A percentile compares a stretch with the other conserved stretches of the same genome.
Evolutionary conservation across 1,140 invertebrate species (phyloP).

Genomic region (Ceratina calcarata): DNA sequence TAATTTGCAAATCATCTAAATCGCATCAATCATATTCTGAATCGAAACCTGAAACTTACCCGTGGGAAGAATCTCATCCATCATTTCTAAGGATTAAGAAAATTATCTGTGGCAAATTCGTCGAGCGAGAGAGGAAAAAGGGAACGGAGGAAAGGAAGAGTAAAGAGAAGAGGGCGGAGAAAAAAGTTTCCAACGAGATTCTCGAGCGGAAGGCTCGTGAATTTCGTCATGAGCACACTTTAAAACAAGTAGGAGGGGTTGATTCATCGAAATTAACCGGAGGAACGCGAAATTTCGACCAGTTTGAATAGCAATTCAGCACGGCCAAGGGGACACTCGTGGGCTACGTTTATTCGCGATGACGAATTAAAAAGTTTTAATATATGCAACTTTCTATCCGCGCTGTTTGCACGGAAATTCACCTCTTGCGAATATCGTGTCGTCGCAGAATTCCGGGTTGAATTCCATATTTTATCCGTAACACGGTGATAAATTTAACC

Average conservation of each 20-base stretch:
- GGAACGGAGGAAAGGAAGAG: too few species aligned
- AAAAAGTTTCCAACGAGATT: neutral
- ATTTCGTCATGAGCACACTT: neutral
- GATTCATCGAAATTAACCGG: conserved; percentile 3
- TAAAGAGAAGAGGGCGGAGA: too few species aligned
- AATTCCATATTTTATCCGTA: too few species aligned
- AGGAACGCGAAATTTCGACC: conserved; percentile 6
- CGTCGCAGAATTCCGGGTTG: too few species aligned
- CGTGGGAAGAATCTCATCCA: neutral
- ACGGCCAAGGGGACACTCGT: neutral
- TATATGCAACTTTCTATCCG: neutral
- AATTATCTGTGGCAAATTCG: conserved; percentile 12
- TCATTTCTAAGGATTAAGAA: neutral
- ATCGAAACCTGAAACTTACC: neutral
- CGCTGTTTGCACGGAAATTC: neutral
- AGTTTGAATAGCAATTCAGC: conserved; percentile 15
- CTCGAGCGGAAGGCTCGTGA: neutral
- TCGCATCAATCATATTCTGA: neutral
- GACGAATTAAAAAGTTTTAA: neutral
- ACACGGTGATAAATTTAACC: too few species aligned
- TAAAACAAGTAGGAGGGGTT: neutral
- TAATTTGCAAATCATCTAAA: neutral
- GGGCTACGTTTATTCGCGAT: neutral
- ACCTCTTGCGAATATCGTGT: too few species aligned
- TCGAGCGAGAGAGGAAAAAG: too few species aligned